Conservation (phyloP, 2,113 vertebrate genomes). For the Megalops atlanticus region DNA sequence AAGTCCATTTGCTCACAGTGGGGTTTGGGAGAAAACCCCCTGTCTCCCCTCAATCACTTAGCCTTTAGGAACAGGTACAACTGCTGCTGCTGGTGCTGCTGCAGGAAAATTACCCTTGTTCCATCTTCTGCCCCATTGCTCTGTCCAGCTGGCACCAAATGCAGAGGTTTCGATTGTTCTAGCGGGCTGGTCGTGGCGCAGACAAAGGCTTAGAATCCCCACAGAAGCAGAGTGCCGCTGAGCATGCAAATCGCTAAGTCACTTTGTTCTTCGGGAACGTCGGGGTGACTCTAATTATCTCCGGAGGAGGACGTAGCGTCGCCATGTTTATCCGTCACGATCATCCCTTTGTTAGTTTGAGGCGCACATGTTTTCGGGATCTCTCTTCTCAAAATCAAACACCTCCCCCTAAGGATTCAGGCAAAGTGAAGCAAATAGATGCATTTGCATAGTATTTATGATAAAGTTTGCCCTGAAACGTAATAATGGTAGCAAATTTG, state of each 20-base stretch:
- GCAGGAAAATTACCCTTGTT: neutral
- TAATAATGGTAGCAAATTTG: neutral
- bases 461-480: too few relatives aligned
- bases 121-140: neutral
- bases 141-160: neutral
- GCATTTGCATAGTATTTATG: neutral
- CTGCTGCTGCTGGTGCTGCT: neutral
- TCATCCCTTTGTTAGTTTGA: neutral
- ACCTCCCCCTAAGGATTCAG: neutral
- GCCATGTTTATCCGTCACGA: neutral
- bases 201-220: neutral
- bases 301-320: neutral
- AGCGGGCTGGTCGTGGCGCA: neutral
- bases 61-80: neutral
- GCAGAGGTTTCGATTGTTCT: neutral
- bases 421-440: neutral
- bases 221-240: too few relatives aligned
- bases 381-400: neutral
- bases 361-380: neutral
- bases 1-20: constrained; percentile 36
- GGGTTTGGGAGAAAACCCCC: neutral
- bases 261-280: neutral
- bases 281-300: neutral
- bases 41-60: neutral
- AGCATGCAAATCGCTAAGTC: neutral